These are phyloP conservation scores for Dryas iulia DNA, from an alignment of 1,140 invertebrate species.

Conservation along the genomic window DNA sequence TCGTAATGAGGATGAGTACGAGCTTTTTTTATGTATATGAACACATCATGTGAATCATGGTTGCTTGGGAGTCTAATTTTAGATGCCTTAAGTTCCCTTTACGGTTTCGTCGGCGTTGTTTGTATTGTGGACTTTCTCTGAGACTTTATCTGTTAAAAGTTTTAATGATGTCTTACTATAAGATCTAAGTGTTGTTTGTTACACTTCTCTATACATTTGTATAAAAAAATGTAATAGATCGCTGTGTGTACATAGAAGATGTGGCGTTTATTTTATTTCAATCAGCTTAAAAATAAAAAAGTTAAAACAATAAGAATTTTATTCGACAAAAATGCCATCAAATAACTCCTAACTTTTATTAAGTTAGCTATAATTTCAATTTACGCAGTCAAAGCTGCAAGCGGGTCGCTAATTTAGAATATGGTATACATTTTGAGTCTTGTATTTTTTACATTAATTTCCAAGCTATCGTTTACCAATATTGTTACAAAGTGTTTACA, in stretches of 20 bases:
- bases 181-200: neutral
- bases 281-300: no score
- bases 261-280: no score
- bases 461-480: neutral
- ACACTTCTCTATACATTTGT: no score
- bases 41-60: neutral
- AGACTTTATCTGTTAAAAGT: neutral
- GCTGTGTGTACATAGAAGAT: no score
- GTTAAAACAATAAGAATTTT: no score
- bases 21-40: neutral
- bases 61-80: neutral
- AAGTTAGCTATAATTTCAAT: no score
- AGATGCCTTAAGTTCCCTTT: neutral
- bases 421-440: neutral
- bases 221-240: no score
- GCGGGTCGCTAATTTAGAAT: no score
- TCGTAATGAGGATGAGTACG: slow-evolving; percentile 13
- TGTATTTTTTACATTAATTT: neutral
- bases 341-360: no score
- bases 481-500: neutral
- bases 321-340: no score
- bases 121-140: neutral
- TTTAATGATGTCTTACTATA: neutral
- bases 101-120: neutral
- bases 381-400: no score